These are phyloP conservation scores for Dicentrarchus labrax DNA, from an alignment of 2,113 vertebrate genomes.

Conservation along the genomic window DNA sequence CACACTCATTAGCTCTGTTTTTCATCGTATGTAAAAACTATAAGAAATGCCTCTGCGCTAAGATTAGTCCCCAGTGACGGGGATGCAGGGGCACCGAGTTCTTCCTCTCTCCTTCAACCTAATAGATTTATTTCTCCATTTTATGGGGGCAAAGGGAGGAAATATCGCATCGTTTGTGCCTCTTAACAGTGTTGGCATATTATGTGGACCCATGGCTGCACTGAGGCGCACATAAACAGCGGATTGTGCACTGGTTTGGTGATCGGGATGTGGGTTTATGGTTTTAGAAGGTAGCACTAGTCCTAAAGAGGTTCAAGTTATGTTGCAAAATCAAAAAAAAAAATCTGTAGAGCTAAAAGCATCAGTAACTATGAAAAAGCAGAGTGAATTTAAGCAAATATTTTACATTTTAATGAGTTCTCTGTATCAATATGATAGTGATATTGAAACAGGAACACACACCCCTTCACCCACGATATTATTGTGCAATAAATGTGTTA, in stretches of 20 bases:
- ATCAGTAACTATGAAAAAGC: not conserved
- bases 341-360: not conserved
- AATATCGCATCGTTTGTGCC: not conserved
- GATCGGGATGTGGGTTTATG: slow-evolving; percentile 8
- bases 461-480: not conserved
- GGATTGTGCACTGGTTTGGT: not conserved
- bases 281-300: not conserved
- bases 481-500: slow-evolving; percentile 37
- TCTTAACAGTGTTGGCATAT: slow-evolving; percentile 28
- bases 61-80: not conserved
- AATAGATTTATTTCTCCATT: not conserved
- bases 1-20: not conserved
- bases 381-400: not conserved
- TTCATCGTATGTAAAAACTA: not conserved
- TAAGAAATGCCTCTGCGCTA: not conserved
- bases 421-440: too few relatives aligned
- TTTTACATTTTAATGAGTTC: slow-evolving; percentile 4
- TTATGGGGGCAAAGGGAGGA: not conserved
- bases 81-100: not conserved
- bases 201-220: slow-evolving; percentile 13
- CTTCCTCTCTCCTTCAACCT: not conserved
- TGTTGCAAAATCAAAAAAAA: too few relatives aligned
- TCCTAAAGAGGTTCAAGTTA: too few relatives aligned
- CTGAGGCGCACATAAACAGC: slow-evolving; percentile 1
- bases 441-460: not conserved